These are phyloP conservation scores for Syngnathus rostellatus DNA, from an alignment of 2,797 vertebrate genomes.

Conservation along the genomic window DNA sequence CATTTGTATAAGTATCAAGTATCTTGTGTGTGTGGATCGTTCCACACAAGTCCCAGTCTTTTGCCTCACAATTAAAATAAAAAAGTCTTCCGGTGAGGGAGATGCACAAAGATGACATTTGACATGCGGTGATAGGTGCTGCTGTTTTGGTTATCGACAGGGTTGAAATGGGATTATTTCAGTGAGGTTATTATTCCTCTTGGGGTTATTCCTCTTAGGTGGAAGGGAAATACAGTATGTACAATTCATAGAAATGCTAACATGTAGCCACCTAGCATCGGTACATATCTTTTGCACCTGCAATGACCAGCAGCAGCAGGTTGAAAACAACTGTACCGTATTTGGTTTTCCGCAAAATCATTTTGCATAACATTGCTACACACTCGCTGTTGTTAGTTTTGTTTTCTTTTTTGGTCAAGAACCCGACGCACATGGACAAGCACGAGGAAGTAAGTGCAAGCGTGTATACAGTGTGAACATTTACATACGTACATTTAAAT, in stretches of 20 bases:
- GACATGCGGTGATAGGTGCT: background rate
- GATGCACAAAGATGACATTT: background rate
- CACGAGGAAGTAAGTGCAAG: conserved; percentile 84
- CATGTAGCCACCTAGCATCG: conserved; percentile 1
- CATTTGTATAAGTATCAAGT: conserved; percentile 45
- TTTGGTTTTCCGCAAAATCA: background rate
- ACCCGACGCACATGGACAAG: conserved; percentile 55
- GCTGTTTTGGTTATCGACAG: conserved; percentile 9
- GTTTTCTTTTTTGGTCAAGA: conserved; percentile 73
- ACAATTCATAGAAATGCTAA: background rate
- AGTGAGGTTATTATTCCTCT: background rate
- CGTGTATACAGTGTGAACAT: conserved; percentile 69
- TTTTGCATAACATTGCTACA: conserved; percentile 1
- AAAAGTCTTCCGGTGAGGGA: background rate
- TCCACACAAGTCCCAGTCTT: conserved; percentile 30
- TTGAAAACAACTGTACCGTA: conserved; percentile 21
- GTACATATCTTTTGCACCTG: conserved; percentile 18
- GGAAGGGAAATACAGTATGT: background rate
- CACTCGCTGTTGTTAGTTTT: conserved; percentile 22
- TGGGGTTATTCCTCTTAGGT: background rate
- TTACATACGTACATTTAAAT: conserved; percentile 87
- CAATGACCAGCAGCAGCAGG: conserved; percentile 55
- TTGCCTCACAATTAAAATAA: conserved; percentile 6
- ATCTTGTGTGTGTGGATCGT: conserved; percentile 56
- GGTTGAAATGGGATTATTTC: conserved; percentile 25